Evolutionary conservation across 64 coral and sea anemone genomes (phyloP).

Genomic region (Stichodactyla helianthus): DNA sequence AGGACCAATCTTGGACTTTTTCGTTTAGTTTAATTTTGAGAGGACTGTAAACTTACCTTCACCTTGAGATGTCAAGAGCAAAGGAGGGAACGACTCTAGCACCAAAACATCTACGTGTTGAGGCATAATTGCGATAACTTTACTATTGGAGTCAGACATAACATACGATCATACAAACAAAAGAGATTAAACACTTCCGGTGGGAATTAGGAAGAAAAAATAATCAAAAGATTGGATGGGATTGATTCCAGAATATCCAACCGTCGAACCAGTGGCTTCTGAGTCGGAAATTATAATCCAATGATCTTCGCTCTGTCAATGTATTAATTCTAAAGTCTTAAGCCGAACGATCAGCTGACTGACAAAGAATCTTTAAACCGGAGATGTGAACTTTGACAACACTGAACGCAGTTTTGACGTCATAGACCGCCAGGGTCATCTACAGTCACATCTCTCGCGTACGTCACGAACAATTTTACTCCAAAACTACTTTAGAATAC

Average conservation of each 20-base stretch:
- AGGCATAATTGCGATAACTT: background rate
- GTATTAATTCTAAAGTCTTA: background rate
- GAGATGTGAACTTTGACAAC: background rate
- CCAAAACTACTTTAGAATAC: background rate
- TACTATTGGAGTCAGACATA: background rate
- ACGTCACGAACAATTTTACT: background rate
- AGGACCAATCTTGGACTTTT: background rate
- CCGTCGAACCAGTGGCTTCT: background rate
- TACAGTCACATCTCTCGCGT: background rate
- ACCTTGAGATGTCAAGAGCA: background rate
- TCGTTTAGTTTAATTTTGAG: background rate
- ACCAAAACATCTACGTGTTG: background rate
- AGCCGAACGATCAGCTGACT: background rate
- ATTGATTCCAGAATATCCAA: background rate
- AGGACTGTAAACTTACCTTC: too few relatives aligned
- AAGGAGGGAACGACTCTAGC: background rate
- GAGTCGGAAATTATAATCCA: background rate
- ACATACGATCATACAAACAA: background rate
- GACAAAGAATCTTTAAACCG: background rate
- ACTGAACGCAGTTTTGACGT: background rate
- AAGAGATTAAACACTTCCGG: background rate
- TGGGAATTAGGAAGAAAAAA: background rate
- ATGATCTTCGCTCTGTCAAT: background rate
- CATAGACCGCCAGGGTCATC: background rate
- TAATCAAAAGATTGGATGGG: background rate